Evolutionary conservation across 2,888 invertebrate species (phyloP).

Genomic region (Lasioglossum calceatum): DNA sequence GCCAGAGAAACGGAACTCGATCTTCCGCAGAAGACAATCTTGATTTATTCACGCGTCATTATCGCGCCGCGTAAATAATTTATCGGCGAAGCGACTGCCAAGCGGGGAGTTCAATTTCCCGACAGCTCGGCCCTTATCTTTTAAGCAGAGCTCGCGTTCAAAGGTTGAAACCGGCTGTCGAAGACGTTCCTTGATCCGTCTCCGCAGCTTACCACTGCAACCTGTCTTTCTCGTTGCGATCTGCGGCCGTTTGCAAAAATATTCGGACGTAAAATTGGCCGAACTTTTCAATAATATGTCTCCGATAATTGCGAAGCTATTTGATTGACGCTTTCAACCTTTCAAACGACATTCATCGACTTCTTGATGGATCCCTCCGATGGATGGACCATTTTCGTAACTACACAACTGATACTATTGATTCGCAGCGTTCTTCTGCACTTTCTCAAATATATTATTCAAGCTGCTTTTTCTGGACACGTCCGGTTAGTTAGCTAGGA

Average conservation of each 20-base stretch:
- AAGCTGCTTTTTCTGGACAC: no score
- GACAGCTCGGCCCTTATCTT: constrained; percentile 15
- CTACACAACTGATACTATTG: no score
- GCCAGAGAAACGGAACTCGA: constrained; percentile 1
- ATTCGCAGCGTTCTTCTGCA: background rate
- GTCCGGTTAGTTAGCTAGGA: no score
- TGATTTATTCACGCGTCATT: constrained; percentile 47
- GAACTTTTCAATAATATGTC: background rate
- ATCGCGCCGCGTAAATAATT: constrained; percentile 38
- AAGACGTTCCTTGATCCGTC: background rate
- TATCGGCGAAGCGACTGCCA: constrained; percentile 8
- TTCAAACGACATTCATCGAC: background rate
- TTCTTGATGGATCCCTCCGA: background rate
- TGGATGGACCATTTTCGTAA: background rate
- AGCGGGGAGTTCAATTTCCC: constrained; percentile 36
- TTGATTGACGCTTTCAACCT: background rate
- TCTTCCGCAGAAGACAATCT: constrained; percentile 35
- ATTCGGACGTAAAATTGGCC: background rate
- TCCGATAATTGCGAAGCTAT: background rate
- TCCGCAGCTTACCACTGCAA: background rate
- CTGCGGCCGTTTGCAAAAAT: background rate
- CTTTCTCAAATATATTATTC: no score
- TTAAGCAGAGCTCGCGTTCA: constrained; percentile 20
- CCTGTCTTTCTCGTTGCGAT: background rate
- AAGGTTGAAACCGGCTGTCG: constrained; percentile 25